Conservation (phyloP, 2,797 vertebrate genomes). For the Buphagus erythrorhynchus region DNA sequence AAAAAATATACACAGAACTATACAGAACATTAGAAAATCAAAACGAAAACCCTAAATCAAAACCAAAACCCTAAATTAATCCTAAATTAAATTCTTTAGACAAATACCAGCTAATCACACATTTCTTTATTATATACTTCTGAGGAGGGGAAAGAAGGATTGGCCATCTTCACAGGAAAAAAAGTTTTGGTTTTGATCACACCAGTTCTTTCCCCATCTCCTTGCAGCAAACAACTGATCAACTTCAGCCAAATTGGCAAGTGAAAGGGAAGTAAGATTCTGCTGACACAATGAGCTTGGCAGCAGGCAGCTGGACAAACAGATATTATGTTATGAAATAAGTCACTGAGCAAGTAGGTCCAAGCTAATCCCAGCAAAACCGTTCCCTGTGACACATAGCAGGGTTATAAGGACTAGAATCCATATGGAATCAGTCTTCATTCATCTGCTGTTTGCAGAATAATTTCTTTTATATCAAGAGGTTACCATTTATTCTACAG, state of each 20-base stretch:
- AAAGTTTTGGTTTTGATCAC: not conserved
- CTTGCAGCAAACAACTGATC: not conserved
- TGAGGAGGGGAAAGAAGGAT: not conserved
- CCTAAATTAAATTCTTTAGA: not conserved
- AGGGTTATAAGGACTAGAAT: not conserved
- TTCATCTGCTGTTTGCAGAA: not conserved
- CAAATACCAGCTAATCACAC: not conserved
- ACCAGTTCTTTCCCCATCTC: not conserved
- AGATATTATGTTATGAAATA: not conserved
- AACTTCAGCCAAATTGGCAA: not conserved
- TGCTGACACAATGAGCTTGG: not conserved
- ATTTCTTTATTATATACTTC: not conserved
- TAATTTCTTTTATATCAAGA: not conserved
- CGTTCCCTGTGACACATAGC: not conserved
- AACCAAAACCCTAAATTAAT: not conserved
- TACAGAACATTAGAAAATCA: not conserved
- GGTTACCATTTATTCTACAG: not conserved
- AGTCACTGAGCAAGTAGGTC: not conserved
- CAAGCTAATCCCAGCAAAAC: not conserved
- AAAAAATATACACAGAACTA: not conserved
- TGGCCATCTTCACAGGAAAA: not conserved
- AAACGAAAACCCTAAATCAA: not conserved
- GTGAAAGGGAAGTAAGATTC: not conserved
- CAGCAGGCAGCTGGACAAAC: conserved; percentile 21
- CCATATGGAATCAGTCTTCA: not conserved